Evolutionary conservation across 2,113 vertebrate genomes (phyloP), one percentile per base, ranked within the genome.

Genomic region (Onychostoma macrolepis): DNA sequence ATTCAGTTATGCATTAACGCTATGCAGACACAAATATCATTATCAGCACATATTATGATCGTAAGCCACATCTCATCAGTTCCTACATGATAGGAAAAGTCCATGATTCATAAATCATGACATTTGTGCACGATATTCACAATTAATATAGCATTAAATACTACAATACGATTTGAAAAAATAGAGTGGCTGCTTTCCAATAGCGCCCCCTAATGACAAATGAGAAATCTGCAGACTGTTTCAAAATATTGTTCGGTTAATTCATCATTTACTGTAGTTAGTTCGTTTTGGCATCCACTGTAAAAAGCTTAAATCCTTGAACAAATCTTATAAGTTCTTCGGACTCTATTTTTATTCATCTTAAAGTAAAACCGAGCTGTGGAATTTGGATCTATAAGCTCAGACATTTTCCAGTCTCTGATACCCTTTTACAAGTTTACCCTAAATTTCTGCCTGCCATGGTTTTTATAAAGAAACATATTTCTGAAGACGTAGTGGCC

Each of bases 401-500:
- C 19, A 69, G 9, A 45, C 38, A 24, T 71, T 13, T 50, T 56
- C 26, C 21, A 38, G 50, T 24, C 26, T 2, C 13, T 38, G 12
- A 28, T 30, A 21, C 45, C 10, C 71, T 33, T 63, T 74, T 43
- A 74, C 26, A 65, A 28, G 30, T 86, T 84, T 38, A 89, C 80
- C 83, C 61, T 24, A 1, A 30, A 48, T 86, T 79, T 86, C 13
- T 88, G 69, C 76, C 79, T 75, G 75, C 82, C 33, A 30, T 28
- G n/a, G 77, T 21, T 10, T 82, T 78, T 36, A 90, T 87, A 12
- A 69, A 36, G 53, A 87, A 86, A 30, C 33, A 78, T 26, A 63
- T 88, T 91, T 90, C 85, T 74, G 13, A 72, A 91, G 45, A 80
- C 78, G 77, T n/a, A 10, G 21, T 28, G 75, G 56, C 24, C 56